Percentiles rank a stretch among this genome's conserved stretches.
These are phyloP conservation scores for Hyalella azteca DNA, from an alignment of 2,888 invertebrate genomes.

Conservation along the genomic window DNA sequence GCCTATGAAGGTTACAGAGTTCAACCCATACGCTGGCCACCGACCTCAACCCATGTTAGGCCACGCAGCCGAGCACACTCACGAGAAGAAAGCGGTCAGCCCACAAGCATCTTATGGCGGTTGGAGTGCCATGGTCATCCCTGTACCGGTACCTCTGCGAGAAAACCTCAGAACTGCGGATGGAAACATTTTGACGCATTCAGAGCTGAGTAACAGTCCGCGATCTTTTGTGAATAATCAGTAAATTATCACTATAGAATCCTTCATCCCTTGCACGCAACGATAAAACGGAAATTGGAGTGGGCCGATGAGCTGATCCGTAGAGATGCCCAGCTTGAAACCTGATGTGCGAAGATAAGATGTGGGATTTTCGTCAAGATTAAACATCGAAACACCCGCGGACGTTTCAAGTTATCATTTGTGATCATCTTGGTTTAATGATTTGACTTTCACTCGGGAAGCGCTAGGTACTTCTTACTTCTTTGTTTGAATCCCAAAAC, in stretches of 20 bases:
- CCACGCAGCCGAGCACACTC: background rate
- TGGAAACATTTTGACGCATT: slow-evolving; percentile 12
- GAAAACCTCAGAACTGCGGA: slow-evolving; percentile 24
- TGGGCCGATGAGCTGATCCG: background rate
- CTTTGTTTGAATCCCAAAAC: too few species aligned
- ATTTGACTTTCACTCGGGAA: too few species aligned
- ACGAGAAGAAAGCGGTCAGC: background rate
- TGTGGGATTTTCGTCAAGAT: background rate
- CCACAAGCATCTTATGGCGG: slow-evolving; percentile 37
- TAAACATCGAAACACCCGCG: background rate
- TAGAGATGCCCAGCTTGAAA: background rate
- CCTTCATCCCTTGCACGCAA: background rate
- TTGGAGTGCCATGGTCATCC: slow-evolving; percentile 41
- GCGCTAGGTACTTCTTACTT: too few species aligned
- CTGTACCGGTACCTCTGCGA: background rate
- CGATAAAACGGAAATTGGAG: background rate
- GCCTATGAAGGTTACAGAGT: slow-evolving; percentile 37
- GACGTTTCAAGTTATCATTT: slow-evolving; percentile 3
- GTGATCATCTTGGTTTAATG: background rate
- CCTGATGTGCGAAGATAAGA: background rate
- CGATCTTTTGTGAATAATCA: slow-evolving; percentile 24
- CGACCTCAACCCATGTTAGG: background rate
- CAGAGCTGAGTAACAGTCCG: slow-evolving; percentile 40
- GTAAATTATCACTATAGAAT: background rate
- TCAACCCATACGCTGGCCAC: slow-evolving; percentile 18